Base-by-base conservation (phyloP, 2,888 invertebrate species). In the Drosophila hamatofila region DNA sequence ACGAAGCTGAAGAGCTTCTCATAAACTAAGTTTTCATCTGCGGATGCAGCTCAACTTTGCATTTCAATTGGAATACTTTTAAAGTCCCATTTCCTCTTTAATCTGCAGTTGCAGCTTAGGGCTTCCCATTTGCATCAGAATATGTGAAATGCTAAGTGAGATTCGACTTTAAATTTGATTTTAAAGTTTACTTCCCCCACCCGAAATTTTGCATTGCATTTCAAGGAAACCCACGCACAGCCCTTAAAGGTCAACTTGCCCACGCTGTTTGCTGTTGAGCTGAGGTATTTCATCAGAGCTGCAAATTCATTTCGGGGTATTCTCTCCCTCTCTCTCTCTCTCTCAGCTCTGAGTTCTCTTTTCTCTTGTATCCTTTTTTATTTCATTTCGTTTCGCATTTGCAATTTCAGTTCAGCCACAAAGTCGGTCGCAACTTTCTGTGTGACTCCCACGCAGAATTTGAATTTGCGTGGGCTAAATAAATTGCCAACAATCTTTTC, bases 171-270 rank as follows among this genome's bases (percentile, higher is more conserved):
- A 30, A 46, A 58, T n/a, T 21, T 16, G 27, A 21, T 12, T 12
- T 9, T 6, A 37, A 46, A 62, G 57, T 35, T 37, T 18, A 27
- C 2, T 12, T n/a, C 1, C 2, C 11, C 8, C 16, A 11, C 21
- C 11, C 30, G 30, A 7, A 30, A 41, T 25, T 25, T 60, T 49
- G 21, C 49, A 21, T 33, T 23, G 51, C 68, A 55, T 60, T 39
- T 21, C 46, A 12, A 27, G 46, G n/a, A 11, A 39, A 14, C 41
- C 33, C 46, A 55, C 54, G n/a, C 44, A 12, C 48, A 41, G 30
- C 21, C 21, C 49, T 37, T 41, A 70, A 72, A 72, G 72, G 72
- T 72, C 72, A 72, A 59, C 51, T 44, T 42, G 61, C 61, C 52
- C 55, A 57, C 60, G 44, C 67, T 51, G 21, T 18, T 18, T n/a